A percentile compares a stretch with the other conserved stretches of the same genome.
These are phyloP conservation scores for Teinopalpus imperialis DNA, from an alignment of 2,888 invertebrate genomes.

Conservation along the genomic window DNA sequence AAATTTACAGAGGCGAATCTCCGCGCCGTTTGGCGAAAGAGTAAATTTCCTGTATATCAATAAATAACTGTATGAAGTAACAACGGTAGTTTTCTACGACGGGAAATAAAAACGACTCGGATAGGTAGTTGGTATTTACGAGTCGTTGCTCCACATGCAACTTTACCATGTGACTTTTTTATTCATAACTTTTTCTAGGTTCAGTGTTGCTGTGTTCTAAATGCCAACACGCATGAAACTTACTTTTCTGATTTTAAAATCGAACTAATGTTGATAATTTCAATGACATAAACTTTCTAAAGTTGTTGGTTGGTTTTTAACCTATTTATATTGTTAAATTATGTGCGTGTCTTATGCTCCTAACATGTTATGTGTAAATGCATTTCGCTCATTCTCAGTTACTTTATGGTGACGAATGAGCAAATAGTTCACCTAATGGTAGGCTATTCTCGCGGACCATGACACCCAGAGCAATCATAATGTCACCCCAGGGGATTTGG, in stretches of 20 bases:
- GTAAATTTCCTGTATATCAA: conserved; percentile 25
- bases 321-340: too few relatives aligned
- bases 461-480: too few relatives aligned
- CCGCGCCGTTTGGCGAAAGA: conserved; percentile 21
- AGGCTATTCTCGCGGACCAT: too few relatives aligned
- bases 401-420: too few relatives aligned
- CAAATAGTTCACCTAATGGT: too few relatives aligned
- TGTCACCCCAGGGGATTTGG: too few relatives aligned
- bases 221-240: neutral
- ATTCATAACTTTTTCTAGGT: conserved; percentile 10
- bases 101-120: conserved; percentile 22
- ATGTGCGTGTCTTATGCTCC: too few relatives aligned
- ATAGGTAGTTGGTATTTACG: conserved; percentile 28
- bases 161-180: conserved; percentile 15
- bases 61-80: conserved; percentile 25
- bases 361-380: too few relatives aligned
- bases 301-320: too few relatives aligned
- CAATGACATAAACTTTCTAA: neutral
- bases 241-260: neutral
- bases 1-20: conserved; percentile 18
- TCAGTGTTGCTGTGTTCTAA: neutral
- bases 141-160: conserved; percentile 11
- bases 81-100: conserved; percentile 21
- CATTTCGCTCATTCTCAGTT: too few relatives aligned
- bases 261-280: neutral